These are phyloP conservation scores for Nymphalis urticae DNA, from an alignment of 2,888 invertebrate genomes.

Conservation along the genomic window DNA sequence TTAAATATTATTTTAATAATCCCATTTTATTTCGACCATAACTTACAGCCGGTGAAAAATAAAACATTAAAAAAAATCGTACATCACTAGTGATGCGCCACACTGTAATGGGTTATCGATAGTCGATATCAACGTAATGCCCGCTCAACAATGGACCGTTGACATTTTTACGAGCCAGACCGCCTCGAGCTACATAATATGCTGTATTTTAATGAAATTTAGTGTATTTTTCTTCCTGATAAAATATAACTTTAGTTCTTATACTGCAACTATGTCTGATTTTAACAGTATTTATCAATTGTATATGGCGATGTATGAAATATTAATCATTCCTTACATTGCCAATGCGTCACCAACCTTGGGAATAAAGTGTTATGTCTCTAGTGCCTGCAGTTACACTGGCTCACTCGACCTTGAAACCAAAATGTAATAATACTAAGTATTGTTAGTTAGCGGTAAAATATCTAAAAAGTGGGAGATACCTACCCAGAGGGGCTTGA, in stretches of 20 bases:
- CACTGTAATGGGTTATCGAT: slow-evolving; percentile 51
- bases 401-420: too few relatives aligned
- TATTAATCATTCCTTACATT: too few relatives aligned
- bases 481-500: too few relatives aligned
- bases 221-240: slow-evolving; percentile 29
- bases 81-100: slow-evolving; percentile 47
- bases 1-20: slow-evolving; percentile 7
- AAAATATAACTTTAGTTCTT: background rate
- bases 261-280: background rate
- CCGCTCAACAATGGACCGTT: slow-evolving; percentile 46
- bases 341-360: too few relatives aligned
- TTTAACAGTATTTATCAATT: background rate
- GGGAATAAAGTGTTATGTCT: too few relatives aligned
- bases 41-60: slow-evolving; percentile 30
- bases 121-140: slow-evolving; percentile 47
- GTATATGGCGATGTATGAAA: background rate
- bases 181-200: slow-evolving; percentile 36
- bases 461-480: too few relatives aligned
- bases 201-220: slow-evolving; percentile 41
- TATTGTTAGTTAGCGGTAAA: too few relatives aligned
- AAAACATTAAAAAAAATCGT: slow-evolving; percentile 36
- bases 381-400: too few relatives aligned
- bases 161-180: slow-evolving; percentile 51
- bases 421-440: too few relatives aligned
- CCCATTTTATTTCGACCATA: slow-evolving; percentile 13